These are phyloP conservation scores for Podarcis muralis DNA, from an alignment of 2,113 vertebrate genomes.

Conservation along the genomic window DNA sequence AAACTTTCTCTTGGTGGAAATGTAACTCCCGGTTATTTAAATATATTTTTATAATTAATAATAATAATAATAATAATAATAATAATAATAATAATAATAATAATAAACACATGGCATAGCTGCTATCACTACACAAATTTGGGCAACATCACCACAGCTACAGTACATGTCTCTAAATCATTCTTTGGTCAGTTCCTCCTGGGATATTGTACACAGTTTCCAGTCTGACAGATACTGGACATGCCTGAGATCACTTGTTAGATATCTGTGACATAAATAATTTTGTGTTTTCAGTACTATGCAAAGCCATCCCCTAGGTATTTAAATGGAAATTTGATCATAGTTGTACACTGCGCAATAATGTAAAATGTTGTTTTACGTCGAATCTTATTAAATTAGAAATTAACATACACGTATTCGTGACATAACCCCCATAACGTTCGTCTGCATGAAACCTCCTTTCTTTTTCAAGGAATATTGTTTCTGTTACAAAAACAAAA, in stretches of 20 bases:
- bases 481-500: conserved; percentile 39
- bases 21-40: conserved; percentile 48
- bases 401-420: neutral
- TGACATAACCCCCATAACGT: neutral
- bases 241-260: conserved; percentile 51
- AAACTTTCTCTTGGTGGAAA: neutral
- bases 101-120: conserved; percentile 35
- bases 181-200: neutral
- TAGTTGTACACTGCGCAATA: neutral
- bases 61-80: conserved; percentile 29
- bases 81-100: conserved; percentile 26
- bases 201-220: neutral
- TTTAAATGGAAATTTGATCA: conserved; percentile 20
- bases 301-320: neutral
- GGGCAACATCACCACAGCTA: neutral
- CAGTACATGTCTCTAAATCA: neutral
- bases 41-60: conserved; percentile 27
- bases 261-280: conserved; percentile 28
- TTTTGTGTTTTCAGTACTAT: conserved; percentile 27
- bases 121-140: conserved; percentile 14
- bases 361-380: conserved; percentile 2
- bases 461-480: conserved; percentile 33
- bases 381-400: conserved; percentile 37
- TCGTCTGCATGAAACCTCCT: neutral
- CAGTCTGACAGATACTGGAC: conserved; percentile 20